Evolutionary conservation across 1,140 invertebrate genomes (phyloP).

Genomic region (Drosophila auraria): DNA sequence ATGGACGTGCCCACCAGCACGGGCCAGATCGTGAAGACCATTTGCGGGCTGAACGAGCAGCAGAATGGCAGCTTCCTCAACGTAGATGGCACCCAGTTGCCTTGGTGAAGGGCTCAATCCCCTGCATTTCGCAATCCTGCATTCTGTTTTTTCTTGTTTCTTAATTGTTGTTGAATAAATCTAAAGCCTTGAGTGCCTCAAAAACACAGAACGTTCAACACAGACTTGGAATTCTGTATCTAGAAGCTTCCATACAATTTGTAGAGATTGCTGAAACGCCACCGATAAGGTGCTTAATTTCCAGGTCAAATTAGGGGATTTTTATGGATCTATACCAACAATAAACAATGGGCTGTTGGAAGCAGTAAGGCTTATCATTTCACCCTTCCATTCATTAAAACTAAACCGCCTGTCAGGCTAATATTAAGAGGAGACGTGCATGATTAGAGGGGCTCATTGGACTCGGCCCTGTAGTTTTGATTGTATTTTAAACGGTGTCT

Average conservation of each 20-base stretch:
- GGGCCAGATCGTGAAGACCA: conserved; percentile 88
- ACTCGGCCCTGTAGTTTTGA: background rate
- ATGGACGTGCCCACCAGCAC: conserved; percentile 89
- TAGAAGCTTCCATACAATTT: too few species aligned
- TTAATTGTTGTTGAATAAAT: conserved; percentile 38
- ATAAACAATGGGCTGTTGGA: too few species aligned
- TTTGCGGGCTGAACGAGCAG: conserved; percentile 87
- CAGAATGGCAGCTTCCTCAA: conserved; percentile 92
- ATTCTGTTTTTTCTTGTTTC: conserved; percentile 3
- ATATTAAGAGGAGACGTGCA: background rate
- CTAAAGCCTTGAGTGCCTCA: conserved; percentile 7
- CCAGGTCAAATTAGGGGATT: background rate
- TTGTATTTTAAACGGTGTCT: conserved; percentile 20
- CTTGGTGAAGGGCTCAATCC: conserved; percentile 87
- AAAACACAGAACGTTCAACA: background rate
- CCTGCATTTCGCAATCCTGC: background rate
- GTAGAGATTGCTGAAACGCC: background rate
- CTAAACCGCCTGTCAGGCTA: background rate
- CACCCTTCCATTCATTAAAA: background rate
- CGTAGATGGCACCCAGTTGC: conserved; percentile 90
- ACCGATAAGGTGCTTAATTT: background rate
- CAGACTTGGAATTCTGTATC: too few species aligned
- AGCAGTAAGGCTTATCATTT: too few species aligned
- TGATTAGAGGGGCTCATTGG: background rate
- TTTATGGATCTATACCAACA: background rate